Evolutionary conservation across 2,797 vertebrate species (phyloP).

Genomic region (Scomberomorus guttatus): DNA sequence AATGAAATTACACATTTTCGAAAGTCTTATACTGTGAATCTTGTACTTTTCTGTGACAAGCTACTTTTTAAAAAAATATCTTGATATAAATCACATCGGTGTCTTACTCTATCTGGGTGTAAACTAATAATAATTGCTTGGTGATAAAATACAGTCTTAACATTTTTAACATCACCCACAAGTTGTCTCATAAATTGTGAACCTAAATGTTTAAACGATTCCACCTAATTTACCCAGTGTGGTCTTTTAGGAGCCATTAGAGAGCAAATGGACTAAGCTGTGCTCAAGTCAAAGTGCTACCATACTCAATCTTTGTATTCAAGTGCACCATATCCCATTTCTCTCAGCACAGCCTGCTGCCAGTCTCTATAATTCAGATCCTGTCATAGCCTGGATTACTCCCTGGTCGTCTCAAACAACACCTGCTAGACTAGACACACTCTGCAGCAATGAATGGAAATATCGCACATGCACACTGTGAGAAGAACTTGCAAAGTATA

Average conservation of each 20-base stretch:
- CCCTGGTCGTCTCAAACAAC: conserved; percentile 65
- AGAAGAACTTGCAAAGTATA: conserved; percentile 51
- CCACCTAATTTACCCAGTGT: conserved; percentile 1
- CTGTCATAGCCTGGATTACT: conserved; percentile 64
- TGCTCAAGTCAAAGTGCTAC: conserved; percentile 36
- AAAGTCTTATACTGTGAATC: neutral
- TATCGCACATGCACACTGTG: conserved; percentile 43
- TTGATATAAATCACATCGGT: neutral
- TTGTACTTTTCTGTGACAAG: neutral
- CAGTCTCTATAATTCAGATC: conserved; percentile 70
- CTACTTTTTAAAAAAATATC: neutral
- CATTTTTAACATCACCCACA: conserved; percentile 7
- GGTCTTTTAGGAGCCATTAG: conserved; percentile 29
- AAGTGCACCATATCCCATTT: conserved; percentile 54
- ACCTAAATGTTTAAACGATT: neutral
- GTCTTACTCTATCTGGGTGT: neutral
- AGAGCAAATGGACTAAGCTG: conserved; percentile 28
- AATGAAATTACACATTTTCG: neutral
- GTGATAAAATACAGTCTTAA: neutral
- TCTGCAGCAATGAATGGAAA: conserved; percentile 62
- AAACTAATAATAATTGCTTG: neutral
- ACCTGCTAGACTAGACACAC: conserved; percentile 68
- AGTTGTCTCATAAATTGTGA: neutral
- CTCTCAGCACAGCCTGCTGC: conserved; percentile 53
- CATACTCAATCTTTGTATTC: conserved; percentile 45